These are phyloP conservation scores for Microtus montanus DNA, from an alignment of 2,113 vertebrate genomes.

Conservation along the genomic window DNA sequence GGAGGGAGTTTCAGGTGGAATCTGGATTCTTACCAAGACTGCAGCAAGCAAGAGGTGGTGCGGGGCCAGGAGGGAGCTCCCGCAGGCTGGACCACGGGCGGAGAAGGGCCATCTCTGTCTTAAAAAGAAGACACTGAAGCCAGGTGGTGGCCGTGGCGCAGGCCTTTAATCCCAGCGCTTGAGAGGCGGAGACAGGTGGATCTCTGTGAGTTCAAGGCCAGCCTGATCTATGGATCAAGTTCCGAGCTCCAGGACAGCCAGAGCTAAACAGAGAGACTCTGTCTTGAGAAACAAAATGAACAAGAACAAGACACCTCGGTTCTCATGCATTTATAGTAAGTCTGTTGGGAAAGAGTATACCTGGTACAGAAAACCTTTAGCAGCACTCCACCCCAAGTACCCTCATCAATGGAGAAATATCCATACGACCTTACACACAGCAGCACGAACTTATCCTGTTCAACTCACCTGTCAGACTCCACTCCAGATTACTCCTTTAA, in stretches of 20 bases:
- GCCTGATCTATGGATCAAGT: background rate
- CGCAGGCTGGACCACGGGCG: background rate
- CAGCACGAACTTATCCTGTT: background rate
- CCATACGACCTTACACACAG: background rate
- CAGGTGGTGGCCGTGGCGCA: background rate
- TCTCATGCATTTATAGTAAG: background rate
- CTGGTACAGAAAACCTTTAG: background rate
- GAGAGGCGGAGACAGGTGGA: background rate
- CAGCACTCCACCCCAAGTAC: background rate
- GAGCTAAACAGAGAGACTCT: background rate
- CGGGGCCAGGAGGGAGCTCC: background rate
- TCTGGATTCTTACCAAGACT: rapidly evolving
- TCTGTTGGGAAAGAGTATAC: background rate
- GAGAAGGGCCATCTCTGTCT: background rate
- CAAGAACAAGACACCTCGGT: background rate
- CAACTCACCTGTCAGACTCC: background rate
- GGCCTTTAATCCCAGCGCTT: background rate
- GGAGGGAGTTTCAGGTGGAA: background rate
- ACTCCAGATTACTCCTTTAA: background rate
- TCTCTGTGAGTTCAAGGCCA: background rate
- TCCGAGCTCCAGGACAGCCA: background rate
- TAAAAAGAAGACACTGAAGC: background rate
- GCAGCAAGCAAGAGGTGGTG: background rate
- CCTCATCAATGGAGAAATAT: background rate
- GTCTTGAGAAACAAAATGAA: background rate